Conservation (phyloP, 2,888 invertebrate genomes). For the Sycophila texana region DNA sequence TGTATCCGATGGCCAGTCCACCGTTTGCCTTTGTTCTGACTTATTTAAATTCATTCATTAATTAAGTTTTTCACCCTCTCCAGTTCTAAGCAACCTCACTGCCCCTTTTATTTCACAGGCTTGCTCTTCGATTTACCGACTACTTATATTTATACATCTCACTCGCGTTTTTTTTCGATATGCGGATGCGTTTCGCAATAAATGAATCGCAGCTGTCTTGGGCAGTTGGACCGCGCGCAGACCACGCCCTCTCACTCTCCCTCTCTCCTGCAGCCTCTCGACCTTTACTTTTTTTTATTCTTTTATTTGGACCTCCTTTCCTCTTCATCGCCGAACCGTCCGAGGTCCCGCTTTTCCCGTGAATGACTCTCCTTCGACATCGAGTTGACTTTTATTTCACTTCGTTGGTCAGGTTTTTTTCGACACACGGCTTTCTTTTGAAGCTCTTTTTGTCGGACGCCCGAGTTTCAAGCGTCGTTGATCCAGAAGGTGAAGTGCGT, state of each 20-base stretch:
- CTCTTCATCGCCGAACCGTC: too few species aligned
- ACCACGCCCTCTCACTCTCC: background rate
- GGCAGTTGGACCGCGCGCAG: background rate
- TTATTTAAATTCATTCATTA: background rate
- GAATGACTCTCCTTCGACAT: too few species aligned
- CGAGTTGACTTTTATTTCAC: too few species aligned
- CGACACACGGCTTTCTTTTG: too few species aligned
- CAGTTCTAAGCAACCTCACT: slow-evolving; percentile 8
- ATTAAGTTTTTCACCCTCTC: background rate
- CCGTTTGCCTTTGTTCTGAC: background rate
- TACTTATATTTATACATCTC: slow-evolving; percentile 19
- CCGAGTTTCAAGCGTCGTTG: too few species aligned
- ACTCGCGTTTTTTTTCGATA: background rate
- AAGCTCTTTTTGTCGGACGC: too few species aligned
- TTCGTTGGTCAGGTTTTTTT: too few species aligned
- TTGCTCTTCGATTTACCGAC: slow-evolving; percentile 20
- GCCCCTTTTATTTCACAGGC: slow-evolving; percentile 18
- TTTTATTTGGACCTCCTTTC: too few species aligned
- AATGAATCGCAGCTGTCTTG: slow-evolving; percentile 34
- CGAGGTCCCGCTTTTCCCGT: too few species aligned
- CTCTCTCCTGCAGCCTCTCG: too few species aligned
- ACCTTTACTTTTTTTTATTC: too few species aligned
- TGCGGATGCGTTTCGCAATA: slow-evolving; percentile 12
- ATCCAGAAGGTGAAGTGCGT: too few species aligned
- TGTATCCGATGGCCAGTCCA: background rate